These are phyloP conservation scores for Siniperca knerii DNA, from an alignment of 2,113 vertebrate species.

Conservation along the genomic window DNA sequence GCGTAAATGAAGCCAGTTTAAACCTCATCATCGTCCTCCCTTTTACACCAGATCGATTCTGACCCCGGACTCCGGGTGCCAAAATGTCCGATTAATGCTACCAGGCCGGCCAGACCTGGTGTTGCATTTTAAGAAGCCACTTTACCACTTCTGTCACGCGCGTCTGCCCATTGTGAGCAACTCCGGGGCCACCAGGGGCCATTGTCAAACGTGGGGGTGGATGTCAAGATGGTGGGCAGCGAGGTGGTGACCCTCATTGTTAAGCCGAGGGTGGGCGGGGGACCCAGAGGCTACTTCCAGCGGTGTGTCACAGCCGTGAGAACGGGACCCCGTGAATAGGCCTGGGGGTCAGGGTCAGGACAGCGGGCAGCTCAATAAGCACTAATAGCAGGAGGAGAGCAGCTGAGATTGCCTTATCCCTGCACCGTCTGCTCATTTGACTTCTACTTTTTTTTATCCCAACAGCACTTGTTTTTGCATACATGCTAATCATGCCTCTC, in stretches of 20 bases:
- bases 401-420: slow-evolving; percentile 60
- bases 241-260: slow-evolving; percentile 76
- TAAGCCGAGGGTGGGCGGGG: slow-evolving; percentile 42
- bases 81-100: slow-evolving; percentile 44
- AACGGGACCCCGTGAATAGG: slow-evolving; percentile 71
- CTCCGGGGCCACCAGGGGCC: slow-evolving; percentile 51
- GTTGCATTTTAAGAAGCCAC: slow-evolving; percentile 61
- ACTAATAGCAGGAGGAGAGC: slow-evolving; percentile 72
- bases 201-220: slow-evolving; percentile 73
- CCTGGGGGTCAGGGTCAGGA: slow-evolving; percentile 73
- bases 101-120: slow-evolving; percentile 18
- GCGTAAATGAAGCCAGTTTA: background rate
- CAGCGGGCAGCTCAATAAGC: slow-evolving; percentile 76
- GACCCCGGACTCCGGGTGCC: slow-evolving; percentile 40
- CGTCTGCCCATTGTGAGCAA: slow-evolving; percentile 49
- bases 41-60: slow-evolving; percentile 33
- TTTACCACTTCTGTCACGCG: slow-evolving; percentile 64
- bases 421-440: slow-evolving; percentile 53
- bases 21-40: slow-evolving; percentile 13
- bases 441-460: slow-evolving; percentile 37
- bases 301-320: slow-evolving; percentile 76
- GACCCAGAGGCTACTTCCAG: slow-evolving; percentile 68
- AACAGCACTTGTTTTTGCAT: slow-evolving; percentile 56
- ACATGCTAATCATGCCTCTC: slow-evolving; percentile 55
- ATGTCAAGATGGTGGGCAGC: slow-evolving; percentile 77